These are phyloP conservation scores for Carassius auratus DNA, from an alignment of 2,113 vertebrate genomes.

Conservation along the genomic window DNA sequence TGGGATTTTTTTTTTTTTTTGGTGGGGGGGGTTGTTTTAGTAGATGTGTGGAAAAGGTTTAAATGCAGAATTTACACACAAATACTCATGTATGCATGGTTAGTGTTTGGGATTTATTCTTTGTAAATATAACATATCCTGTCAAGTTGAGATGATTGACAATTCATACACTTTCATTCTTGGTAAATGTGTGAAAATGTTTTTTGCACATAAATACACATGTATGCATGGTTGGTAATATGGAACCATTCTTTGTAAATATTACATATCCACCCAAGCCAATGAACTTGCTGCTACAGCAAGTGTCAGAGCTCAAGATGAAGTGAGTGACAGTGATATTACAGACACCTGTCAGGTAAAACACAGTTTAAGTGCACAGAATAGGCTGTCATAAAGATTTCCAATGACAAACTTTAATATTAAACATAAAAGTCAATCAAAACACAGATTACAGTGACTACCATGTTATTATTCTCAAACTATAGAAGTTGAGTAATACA, in stretches of 20 bases:
- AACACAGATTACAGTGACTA: background rate
- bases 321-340: background rate
- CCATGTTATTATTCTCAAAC: background rate
- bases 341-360: background rate
- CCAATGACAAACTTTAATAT: background rate
- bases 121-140: too few relatives aligned
- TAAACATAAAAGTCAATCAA: background rate
- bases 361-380: background rate
- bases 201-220: background rate
- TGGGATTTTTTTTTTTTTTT: too few relatives aligned
- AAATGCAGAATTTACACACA: too few relatives aligned
- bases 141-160: background rate
- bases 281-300: background rate
- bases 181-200: background rate
- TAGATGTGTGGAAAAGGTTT: too few relatives aligned
- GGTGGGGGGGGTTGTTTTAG: too few relatives aligned
- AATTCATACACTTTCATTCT: background rate
- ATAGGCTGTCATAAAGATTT: background rate
- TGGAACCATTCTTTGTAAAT: background rate
- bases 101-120: too few relatives aligned
- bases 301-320: background rate
- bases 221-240: background rate
- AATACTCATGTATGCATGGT: background rate
- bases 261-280: background rate
- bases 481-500: background rate